Evolutionary conservation across 2,888 invertebrate species (phyloP).

Genomic region (Ptilodon capucinus): DNA sequence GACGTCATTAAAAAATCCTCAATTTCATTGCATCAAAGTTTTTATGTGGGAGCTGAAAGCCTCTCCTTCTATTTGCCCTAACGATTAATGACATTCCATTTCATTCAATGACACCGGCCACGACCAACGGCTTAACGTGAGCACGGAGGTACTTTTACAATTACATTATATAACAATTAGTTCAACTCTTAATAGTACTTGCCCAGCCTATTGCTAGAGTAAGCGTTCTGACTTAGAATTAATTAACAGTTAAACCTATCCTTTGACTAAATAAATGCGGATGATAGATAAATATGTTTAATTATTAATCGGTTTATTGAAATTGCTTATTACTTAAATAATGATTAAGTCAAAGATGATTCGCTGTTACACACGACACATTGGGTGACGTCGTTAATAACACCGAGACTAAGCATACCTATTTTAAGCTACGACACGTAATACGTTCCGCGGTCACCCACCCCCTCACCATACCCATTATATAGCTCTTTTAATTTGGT

Average conservation of each 20-base stretch:
- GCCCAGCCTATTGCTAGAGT: neutral
- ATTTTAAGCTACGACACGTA: conserved; percentile 7
- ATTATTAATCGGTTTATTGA: neutral
- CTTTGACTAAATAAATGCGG: neutral
- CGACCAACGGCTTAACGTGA: neutral
- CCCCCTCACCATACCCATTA: conserved; percentile 13
- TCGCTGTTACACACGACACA: no score
- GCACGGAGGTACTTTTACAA: neutral
- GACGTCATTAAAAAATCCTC: neutral
- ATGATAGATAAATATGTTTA: neutral
- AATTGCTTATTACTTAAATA: no score
- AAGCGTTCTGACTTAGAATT: neutral
- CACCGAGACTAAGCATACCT: neutral
- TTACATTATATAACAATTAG: neutral
- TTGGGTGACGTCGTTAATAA: neutral
- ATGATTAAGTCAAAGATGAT: no score
- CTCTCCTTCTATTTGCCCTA: neutral
- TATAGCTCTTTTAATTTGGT: conserved; percentile 36
- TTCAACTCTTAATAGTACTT: neutral
- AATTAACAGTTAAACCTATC: neutral
- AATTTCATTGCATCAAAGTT: neutral
- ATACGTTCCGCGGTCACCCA: conserved; percentile 20
- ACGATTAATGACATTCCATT: neutral
- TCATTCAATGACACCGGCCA: neutral
- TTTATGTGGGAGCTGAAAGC: neutral